Conservation (phyloP, 2,113 vertebrate species). For the Neolamprologus variostigma region DNA sequence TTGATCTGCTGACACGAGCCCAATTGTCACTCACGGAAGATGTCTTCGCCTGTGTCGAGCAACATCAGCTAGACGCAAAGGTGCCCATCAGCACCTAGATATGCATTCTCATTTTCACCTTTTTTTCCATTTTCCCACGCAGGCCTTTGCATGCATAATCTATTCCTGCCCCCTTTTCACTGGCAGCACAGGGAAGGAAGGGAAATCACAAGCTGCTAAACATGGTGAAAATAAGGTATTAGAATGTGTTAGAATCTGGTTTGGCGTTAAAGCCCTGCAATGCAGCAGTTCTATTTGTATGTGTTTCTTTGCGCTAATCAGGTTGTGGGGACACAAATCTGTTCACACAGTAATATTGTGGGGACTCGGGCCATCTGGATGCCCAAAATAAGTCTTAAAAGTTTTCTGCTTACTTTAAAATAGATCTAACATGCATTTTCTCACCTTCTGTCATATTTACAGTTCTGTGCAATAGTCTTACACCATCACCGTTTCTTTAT, state of each 20-base stretch:
- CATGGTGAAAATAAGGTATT: background rate
- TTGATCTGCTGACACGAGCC: background rate
- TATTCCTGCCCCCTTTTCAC: constrained; percentile 6
- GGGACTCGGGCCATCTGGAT: background rate
- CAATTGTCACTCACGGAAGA: constrained; percentile 13
- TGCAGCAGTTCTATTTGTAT: background rate
- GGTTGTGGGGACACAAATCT: background rate
- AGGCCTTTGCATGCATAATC: constrained; percentile 25
- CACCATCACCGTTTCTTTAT: background rate
- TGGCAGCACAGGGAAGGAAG: background rate
- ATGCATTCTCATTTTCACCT: constrained; percentile 15
- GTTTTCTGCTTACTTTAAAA: background rate
- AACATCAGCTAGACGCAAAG: background rate
- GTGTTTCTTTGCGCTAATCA: background rate
- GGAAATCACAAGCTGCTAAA: constrained; percentile 34
- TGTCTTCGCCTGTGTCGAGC: background rate
- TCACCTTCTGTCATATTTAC: background rate
- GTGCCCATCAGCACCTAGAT: background rate
- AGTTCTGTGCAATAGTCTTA: background rate
- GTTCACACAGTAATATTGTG: background rate
- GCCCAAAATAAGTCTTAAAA: background rate
- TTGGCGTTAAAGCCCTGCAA: background rate
- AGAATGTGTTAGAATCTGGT: background rate
- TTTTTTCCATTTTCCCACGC: constrained; percentile 32
- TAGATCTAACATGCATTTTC: background rate